phyloP scores from a whole-genome alignment of 2,113 vertebrate species.

The Tupaia tana region DNA sequence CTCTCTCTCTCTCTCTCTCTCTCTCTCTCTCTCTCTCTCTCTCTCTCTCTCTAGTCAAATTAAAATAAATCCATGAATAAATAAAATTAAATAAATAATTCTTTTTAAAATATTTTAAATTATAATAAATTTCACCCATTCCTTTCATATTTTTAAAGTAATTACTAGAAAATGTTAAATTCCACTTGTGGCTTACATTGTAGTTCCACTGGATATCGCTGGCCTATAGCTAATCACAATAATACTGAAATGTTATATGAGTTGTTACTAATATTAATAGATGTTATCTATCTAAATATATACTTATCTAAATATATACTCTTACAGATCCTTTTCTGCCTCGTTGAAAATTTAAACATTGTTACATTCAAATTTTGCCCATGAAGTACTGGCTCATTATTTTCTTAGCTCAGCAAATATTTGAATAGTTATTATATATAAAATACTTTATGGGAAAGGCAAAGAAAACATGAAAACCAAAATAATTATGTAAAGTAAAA shows the following conservation, averaged over 20 bases:
- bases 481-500: neutral
- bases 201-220: neutral
- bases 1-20: no score
- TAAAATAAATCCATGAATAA: no score
- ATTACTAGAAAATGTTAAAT: neutral
- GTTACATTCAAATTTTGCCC: neutral
- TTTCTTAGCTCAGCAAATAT: constrained; percentile 6
- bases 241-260: neutral
- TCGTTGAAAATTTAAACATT: neutral
- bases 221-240: constrained; percentile 1
- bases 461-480: neutral
- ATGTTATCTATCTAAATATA: neutral
- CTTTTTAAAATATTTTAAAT: no score
- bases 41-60: no score
- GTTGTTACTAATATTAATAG: neutral
- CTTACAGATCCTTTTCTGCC: neutral
- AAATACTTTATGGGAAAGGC: neutral
- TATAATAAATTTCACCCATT: neutral
- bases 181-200: neutral
- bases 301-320: no score
- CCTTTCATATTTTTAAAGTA: constrained; percentile 31
- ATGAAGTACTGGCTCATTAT: neutral
- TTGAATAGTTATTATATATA: neutral
- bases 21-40: no score
- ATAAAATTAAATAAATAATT: no score